A percentile compares a stretch with the other conserved stretches of the same genome.
These are phyloP conservation scores for Chlamydotis undulata DNA, from an alignment of 2,113 vertebrate genomes.

Conservation along the genomic window DNA sequence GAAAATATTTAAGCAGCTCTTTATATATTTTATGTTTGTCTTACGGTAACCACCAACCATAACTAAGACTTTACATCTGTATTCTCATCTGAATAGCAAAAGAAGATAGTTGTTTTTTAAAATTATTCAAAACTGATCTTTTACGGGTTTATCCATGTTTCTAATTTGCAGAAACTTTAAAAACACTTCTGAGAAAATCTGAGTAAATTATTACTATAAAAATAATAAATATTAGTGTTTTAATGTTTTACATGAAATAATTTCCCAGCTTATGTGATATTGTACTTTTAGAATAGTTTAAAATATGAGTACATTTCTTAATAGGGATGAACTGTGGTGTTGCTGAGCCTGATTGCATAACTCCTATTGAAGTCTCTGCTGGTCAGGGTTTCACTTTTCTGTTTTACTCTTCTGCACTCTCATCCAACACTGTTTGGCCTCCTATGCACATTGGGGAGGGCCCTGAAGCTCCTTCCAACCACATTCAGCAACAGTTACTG, in stretches of 20 bases:
- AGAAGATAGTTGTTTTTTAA: neutral
- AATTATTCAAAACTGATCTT: neutral
- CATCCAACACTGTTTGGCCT: neutral
- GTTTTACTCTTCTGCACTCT: neutral
- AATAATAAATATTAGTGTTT: neutral
- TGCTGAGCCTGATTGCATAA: neutral
- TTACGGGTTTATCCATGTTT: neutral
- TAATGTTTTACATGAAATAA: neutral
- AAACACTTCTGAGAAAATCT: neutral
- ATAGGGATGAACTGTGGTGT: neutral
- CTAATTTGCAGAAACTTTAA: neutral
- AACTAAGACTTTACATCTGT: neutral
- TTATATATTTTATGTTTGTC: neutral
- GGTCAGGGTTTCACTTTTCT: neutral
- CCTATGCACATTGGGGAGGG: neutral
- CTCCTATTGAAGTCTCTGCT: neutral
- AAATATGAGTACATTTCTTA: neutral
- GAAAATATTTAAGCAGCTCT: conserved; percentile 40
- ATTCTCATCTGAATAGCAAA: neutral
- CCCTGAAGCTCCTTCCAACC: neutral
- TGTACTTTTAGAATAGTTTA: neutral
- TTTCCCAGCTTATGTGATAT: neutral
- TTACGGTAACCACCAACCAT: neutral
- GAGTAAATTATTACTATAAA: neutral
- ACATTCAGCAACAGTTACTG: neutral